Base-by-base conservation (phyloP, 2,797 vertebrate species). In the Pterois miles region DNA sequence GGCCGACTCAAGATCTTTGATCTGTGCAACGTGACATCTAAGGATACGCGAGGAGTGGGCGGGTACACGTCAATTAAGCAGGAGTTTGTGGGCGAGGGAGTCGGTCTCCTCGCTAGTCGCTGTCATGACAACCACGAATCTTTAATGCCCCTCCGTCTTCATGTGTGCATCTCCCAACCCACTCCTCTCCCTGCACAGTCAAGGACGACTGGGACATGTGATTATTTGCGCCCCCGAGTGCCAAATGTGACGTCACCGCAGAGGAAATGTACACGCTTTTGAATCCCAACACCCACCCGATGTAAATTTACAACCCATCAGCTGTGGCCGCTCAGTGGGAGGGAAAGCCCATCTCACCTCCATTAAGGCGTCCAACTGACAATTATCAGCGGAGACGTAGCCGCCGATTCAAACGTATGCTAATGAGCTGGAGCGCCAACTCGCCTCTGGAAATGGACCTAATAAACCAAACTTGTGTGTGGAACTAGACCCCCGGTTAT, bases 41-140 rank as follows among this genome's bases (percentile, higher is more conserved):
- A 65, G 54, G 48, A 71, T 76, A 64, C 52, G 64, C 10, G 6
- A 38, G 72, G 71, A 76, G 85, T 79, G 79, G 81, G 78, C 3
- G 71, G 73, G 69, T 68, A 70, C 82, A 79, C 82, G 78, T 74
- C 84, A 86, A 79, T 86, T 83, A 86, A 67, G 63, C 60, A 63
- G 27, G 46, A 71, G 76, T 82, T 86, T 75, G 70, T 78, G 66
- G 82, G 76, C 53, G 50, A 83, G 65, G 81, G 67, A 84, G 69
- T 80, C 60, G 1, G 54, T 65, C 80, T 86, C 76, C 69, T 77
- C 27, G 13, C 71, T 56, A 65, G 65, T 82, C 16, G 76, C 86
- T 89, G 86, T 85, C 89, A 92, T 91, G 87, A 86, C 88, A 89
- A 91, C 88, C 71, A 62, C 73, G 0, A 76, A 83, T 82, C 74